A percentile compares a stretch with the other conserved stretches of the same genome.
Conservation (phyloP, 2,888 invertebrate species). For the Drosophila neoperkinsi region DNA sequence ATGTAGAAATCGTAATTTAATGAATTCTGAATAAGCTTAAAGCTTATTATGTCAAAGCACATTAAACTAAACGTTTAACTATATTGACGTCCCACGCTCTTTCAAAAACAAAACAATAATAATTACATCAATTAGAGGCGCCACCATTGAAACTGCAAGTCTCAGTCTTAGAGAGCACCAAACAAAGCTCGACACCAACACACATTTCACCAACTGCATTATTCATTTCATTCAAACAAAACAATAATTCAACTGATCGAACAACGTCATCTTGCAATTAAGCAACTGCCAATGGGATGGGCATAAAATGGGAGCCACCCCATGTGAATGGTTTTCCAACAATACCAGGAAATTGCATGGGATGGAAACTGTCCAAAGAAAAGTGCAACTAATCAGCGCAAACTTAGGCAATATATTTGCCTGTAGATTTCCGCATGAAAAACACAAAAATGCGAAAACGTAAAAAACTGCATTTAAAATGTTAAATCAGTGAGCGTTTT, state of each 20-base stretch:
- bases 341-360: constrained; percentile 63
- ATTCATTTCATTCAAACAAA: constrained; percentile 31
- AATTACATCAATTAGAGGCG: constrained; percentile 45
- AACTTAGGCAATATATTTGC: constrained; percentile 20
- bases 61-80: constrained; percentile 20
- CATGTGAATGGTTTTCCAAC: constrained; percentile 45
- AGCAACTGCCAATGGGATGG: constrained; percentile 34
- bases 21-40: neutral
- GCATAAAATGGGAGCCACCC: neutral
- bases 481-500: neutral
- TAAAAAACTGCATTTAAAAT: constrained; percentile 1
- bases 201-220: constrained; percentile 20
- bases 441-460: neutral
- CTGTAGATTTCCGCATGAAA: constrained; percentile 38
- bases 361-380: constrained; percentile 23
- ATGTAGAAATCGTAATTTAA: neutral
- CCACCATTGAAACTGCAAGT: constrained; percentile 38
- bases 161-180: constrained; percentile 1
- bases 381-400: constrained; percentile 41
- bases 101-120: constrained; percentile 14
- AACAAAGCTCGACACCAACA: constrained; percentile 8
- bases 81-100: constrained; percentile 26
- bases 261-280: constrained; percentile 61
- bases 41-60: neutral
- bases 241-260: constrained; percentile 31